Evolutionary conservation across 2,888 invertebrate species (phyloP).

Genomic region (Sphaerophoria taeniata): DNA sequence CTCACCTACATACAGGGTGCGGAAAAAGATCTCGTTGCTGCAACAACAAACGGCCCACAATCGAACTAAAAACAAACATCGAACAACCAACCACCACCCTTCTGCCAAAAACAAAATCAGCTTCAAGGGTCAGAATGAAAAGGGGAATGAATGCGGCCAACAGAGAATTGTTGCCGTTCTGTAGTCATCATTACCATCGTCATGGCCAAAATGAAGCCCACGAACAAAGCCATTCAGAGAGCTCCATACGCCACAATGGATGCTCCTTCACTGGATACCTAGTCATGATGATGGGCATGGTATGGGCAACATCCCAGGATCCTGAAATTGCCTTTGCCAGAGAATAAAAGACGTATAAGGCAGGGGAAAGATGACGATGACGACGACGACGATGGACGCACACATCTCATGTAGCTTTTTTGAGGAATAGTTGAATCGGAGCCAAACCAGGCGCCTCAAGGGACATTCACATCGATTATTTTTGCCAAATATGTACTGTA

Average conservation of each 20-base stretch:
- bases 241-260: conserved; percentile 63
- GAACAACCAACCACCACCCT: conserved; percentile 56
- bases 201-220: conserved; percentile 70
- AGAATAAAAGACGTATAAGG: neutral
- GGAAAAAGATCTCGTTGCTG: conserved; percentile 58
- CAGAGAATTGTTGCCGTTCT: conserved; percentile 40
- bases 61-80: conserved; percentile 2
- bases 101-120: conserved; percentile 48
- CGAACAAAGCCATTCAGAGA: conserved; percentile 56
- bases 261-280: conserved; percentile 9
- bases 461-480: conserved; percentile 75
- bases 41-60: conserved; percentile 56
- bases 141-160: conserved; percentile 16
- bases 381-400: conserved; percentile 30
- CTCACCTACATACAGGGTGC: conserved; percentile 74
- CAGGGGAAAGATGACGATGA: conserved; percentile 29
- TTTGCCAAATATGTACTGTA: conserved; percentile 73
- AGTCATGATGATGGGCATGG: conserved; percentile 24
- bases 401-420: conserved; percentile 66
- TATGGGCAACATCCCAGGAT: conserved; percentile 57
- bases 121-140: neutral
- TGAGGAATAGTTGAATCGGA: conserved; percentile 73
- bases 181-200: conserved; percentile 67
- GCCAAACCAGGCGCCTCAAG: conserved; percentile 75
- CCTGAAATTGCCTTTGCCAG: conserved; percentile 13